phyloP scores from a whole-genome alignment of 53 echinoderm and acorn worm species.

The Luidia sarsii region DNA sequence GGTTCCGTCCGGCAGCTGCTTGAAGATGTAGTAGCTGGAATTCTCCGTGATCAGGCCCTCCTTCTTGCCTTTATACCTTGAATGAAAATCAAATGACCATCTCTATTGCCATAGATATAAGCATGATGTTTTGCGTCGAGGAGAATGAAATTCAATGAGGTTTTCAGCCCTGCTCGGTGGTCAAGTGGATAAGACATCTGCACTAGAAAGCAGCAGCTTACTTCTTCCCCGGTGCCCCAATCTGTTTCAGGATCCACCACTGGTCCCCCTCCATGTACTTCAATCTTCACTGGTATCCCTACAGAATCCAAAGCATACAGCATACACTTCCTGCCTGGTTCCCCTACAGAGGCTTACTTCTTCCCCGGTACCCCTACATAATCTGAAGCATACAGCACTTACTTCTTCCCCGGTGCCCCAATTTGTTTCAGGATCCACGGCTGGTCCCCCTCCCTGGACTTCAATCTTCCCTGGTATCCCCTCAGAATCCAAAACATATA shows the following conservation, averaged over 20 bases:
- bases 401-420: conserved; percentile 80
- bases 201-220: conserved; percentile 51
- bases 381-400: conserved; percentile 21
- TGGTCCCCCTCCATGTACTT: conserved; percentile 92
- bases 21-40: conserved; percentile 82
- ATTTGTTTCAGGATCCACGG: conserved; percentile 87
- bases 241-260: conserved; percentile 84
- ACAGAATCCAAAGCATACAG: no score
- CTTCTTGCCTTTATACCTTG: conserved; percentile 83
- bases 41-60: conserved; percentile 89
- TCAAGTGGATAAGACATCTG: no score
- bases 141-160: no score
- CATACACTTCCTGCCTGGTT: no score
- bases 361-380: not conserved
- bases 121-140: no score
- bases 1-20: conserved; percentile 75
- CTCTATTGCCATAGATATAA: no score
- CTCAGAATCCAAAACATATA: no score
- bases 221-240: conserved; percentile 78
- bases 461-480: no score
- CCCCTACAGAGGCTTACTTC: no score
- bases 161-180: no score
- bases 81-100: no score
- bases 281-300: no score
- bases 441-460: conserved; percentile 88